Evolutionary conservation across 2,888 invertebrate species (phyloP).

Genomic region (Lepas anatifera): DNA sequence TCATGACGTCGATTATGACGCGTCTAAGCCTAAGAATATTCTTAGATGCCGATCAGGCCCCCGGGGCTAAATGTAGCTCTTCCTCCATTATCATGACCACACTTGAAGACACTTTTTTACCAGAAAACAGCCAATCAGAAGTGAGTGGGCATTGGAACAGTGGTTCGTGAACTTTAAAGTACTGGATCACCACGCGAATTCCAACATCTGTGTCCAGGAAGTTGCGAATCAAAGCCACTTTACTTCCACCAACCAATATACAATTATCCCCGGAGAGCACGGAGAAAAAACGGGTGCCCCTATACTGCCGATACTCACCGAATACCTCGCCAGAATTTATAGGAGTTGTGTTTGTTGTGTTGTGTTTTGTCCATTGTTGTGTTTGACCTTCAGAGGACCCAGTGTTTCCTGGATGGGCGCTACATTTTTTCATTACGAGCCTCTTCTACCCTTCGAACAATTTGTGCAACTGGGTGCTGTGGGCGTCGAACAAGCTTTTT

Average conservation of each 20-base stretch:
- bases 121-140: neutral
- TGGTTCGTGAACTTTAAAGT: neutral
- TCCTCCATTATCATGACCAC: too few species aligned
- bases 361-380: too few species aligned
- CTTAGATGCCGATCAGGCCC: too few species aligned
- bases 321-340: neutral
- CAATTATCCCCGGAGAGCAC: neutral
- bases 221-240: neutral
- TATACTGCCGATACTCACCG: neutral
- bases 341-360: too few species aligned
- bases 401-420: neutral
- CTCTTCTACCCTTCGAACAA: neutral
- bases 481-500: neutral
- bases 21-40: too few species aligned
- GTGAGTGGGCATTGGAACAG: neutral
- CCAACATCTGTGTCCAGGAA: neutral
- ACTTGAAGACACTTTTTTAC: neutral
- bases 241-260: neutral
- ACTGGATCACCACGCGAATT: neutral
- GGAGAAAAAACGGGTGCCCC: neutral
- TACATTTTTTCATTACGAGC: neutral
- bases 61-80: too few species aligned
- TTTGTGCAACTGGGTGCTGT: neutral
- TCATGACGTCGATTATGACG: too few species aligned
- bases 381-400: neutral